phyloP scores from a whole-genome alignment of 2,888 invertebrate genomes.

The Sepioteuthis lessoniana region DNA sequence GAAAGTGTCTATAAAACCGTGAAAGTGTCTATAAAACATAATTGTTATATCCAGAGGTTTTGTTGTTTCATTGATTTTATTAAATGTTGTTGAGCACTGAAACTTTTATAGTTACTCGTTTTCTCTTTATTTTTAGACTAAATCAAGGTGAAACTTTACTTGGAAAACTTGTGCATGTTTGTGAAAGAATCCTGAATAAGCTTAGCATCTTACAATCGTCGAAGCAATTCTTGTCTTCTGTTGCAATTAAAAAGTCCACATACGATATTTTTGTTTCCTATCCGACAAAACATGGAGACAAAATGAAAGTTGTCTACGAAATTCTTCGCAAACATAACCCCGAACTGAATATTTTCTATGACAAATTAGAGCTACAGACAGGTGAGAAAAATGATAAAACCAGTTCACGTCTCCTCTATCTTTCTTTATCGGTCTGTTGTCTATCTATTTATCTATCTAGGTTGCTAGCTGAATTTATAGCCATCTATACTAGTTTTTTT shows the following conservation, averaged over 20 bases:
- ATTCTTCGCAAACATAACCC: constrained; percentile 60
- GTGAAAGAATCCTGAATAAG: not conserved
- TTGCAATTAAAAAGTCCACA: constrained; percentile 49
- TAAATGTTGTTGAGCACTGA: too few species aligned
- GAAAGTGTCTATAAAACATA: too few species aligned
- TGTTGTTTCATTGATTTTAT: too few species aligned
- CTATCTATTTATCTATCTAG: too few species aligned
- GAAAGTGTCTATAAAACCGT: too few species aligned
- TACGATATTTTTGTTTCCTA: constrained; percentile 74
- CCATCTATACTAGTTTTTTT: too few species aligned
- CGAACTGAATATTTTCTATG: constrained; percentile 69
- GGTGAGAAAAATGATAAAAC: constrained; percentile 58
- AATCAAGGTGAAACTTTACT: not conserved
- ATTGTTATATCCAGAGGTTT: too few species aligned
- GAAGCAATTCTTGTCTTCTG: not conserved
- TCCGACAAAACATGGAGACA: constrained; percentile 63
- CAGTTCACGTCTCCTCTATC: too few species aligned
- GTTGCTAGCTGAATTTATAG: too few species aligned
- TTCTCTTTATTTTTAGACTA: not conserved
- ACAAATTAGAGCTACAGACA: constrained; percentile 69
- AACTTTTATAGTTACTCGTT: too few species aligned
- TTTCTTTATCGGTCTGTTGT: too few species aligned
- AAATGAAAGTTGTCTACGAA: constrained; percentile 57
- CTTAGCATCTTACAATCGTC: not conserved
- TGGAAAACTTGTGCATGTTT: not conserved